Evolutionary conservation across 2,888 invertebrate genomes (phyloP).

Genomic region (Parascotia fuliginaria): DNA sequence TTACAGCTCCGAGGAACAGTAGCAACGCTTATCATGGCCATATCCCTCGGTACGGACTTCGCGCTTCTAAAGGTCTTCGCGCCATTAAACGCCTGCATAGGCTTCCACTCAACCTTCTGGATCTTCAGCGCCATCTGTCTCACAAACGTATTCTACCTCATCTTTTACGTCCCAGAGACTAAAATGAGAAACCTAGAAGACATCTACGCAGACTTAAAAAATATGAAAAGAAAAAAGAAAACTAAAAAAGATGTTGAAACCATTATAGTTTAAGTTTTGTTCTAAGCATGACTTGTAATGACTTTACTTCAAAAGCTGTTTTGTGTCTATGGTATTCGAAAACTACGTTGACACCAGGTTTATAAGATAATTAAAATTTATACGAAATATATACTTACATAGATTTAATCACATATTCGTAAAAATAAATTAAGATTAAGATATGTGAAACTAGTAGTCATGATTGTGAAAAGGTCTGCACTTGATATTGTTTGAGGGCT

Average conservation of each 20-base stretch:
- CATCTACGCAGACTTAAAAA: constrained; percentile 93
- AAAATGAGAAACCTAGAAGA: constrained; percentile 96
- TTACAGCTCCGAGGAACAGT: constrained; percentile 76
- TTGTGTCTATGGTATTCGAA: not conserved
- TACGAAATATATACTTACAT: too few species aligned
- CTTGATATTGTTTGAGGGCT: too few species aligned
- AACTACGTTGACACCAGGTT: too few species aligned
- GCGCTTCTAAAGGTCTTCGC: constrained; percentile 93
- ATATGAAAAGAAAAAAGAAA: constrained; percentile 63
- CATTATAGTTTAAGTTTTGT: constrained; percentile 51
- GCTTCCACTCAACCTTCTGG: constrained; percentile 92
- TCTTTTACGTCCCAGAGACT: constrained; percentile 96
- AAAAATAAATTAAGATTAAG: too few species aligned
- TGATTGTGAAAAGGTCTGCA: too few species aligned
- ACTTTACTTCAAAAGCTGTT: not conserved
- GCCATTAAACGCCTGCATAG: constrained; percentile 87
- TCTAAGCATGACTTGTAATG: constrained; percentile 6
- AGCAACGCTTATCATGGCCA: constrained; percentile 76
- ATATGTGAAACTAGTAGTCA: too few species aligned
- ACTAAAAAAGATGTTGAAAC: constrained; percentile 56
- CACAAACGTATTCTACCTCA: constrained; percentile 92
- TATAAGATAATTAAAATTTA: too few species aligned
- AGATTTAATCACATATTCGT: too few species aligned
- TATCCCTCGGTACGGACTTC: constrained; percentile 93
- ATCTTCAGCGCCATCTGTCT: constrained; percentile 91